These are phyloP conservation scores for Bubalus kerabau DNA, from an alignment of 2,113 vertebrate species.

Conservation along the genomic window DNA sequence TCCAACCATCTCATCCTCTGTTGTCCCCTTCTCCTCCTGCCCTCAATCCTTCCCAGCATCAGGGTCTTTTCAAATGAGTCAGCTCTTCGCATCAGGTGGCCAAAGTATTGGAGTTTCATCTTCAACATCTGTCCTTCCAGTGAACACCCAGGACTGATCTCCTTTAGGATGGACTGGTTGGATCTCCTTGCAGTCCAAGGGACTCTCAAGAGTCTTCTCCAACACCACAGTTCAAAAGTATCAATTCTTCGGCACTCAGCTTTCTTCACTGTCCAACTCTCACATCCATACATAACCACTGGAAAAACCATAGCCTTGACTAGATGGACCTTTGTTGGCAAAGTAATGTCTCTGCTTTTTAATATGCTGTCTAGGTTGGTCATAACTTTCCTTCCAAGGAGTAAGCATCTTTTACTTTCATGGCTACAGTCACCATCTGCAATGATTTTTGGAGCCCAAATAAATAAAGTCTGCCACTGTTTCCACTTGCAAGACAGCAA, in stretches of 20 bases:
- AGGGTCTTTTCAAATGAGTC: background rate
- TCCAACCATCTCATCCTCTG: background rate
- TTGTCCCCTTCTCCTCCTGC: background rate
- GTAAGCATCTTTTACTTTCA: background rate
- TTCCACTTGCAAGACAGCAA: background rate
- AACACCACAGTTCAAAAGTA: background rate
- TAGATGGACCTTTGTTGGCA: background rate
- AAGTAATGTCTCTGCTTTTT: background rate
- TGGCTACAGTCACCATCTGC: background rate
- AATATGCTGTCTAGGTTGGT: background rate
- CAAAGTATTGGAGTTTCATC: background rate
- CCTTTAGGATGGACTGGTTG: background rate
- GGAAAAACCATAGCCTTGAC: background rate
- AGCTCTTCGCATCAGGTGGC: background rate
- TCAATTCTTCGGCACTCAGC: background rate
- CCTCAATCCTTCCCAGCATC: background rate
- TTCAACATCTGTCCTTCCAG: background rate
- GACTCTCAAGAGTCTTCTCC: background rate
- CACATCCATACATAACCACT: background rate
- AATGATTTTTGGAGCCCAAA: background rate
- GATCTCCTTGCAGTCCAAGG: background rate
- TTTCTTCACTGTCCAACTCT: background rate
- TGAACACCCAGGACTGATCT: background rate
- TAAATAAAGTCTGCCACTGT: background rate
- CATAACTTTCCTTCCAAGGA: background rate